Evolutionary conservation across 30 jellyfish, hydroid and myxozoan species (phyloP).

Genomic region (Catostylus mosaicus): DNA sequence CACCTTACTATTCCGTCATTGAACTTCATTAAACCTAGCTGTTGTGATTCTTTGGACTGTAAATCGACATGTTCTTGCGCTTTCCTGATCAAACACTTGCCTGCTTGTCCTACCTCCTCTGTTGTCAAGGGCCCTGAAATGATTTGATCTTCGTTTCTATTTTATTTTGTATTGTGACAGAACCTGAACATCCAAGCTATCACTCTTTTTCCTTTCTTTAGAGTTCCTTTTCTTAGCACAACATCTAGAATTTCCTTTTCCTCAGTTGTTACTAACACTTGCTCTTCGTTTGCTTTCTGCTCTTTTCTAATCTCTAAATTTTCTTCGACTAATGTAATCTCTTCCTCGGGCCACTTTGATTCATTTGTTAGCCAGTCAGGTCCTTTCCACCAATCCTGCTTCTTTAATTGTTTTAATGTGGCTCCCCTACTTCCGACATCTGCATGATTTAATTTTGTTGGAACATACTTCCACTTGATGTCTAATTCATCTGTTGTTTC

Average conservation of each 20-base stretch:
- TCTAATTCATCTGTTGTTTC: slow-evolving; percentile 29
- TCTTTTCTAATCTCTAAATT: slow-evolving; percentile 3
- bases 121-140: slow-evolving; percentile 38
- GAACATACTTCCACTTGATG: slow-evolving; percentile 49
- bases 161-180: slow-evolving; percentile 5
- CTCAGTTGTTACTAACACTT: slow-evolving; percentile 8
- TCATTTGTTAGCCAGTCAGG: slow-evolving; percentile 37
- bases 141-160: background rate
- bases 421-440: slow-evolving; percentile 60
- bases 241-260: background rate
- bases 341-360: slow-evolving; percentile 53
- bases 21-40: slow-evolving; percentile 15
- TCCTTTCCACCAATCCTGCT: slow-evolving; percentile 45
- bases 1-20: slow-evolving; percentile 27
- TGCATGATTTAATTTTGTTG: slow-evolving; percentile 57
- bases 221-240: slow-evolving; percentile 1
- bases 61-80: slow-evolving; percentile 15
- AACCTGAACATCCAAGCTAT: slow-evolving; percentile 23
- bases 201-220: slow-evolving; percentile 21
- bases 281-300: slow-evolving; percentile 1
- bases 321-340: background rate
- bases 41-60: slow-evolving; percentile 13
- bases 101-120: slow-evolving; percentile 20
- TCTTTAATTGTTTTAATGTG: background rate
- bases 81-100: slow-evolving; percentile 3